A percentile compares a stretch with the other conserved stretches of the same genome.
phyloP scores from a whole-genome alignment of 2,113 vertebrate genomes.

The Caranx melampygus region DNA sequence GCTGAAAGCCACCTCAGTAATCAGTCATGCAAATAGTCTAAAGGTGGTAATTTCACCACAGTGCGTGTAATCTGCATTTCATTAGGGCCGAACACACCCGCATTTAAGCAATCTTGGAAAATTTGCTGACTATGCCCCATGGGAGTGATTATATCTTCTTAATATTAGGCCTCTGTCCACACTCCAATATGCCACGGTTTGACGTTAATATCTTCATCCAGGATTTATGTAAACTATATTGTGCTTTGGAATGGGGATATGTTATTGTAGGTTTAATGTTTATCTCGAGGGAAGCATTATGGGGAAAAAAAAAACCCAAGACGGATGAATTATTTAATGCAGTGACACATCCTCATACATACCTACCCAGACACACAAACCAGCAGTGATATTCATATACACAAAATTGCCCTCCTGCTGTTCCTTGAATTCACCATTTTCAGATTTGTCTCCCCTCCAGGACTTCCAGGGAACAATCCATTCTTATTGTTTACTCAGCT shows the following conservation, averaged over 20 bases:
- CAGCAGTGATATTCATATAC: constrained; percentile 14
- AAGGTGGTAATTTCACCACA: constrained; percentile 46
- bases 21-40: constrained; percentile 65
- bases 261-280: constrained; percentile 41
- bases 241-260: not conserved
- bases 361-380: constrained; percentile 1
- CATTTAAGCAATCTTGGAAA: constrained; percentile 43
- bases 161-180: constrained; percentile 46
- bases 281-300: constrained; percentile 15
- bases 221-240: constrained; percentile 48
- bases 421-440: constrained; percentile 41
- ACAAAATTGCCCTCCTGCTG: constrained; percentile 9
- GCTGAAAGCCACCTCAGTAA: constrained; percentile 33
- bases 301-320: not conserved
- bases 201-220: constrained; percentile 44
- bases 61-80: constrained; percentile 56
- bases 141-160: constrained; percentile 51
- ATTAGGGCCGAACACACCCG: constrained; percentile 28
- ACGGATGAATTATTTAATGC: constrained; percentile 14
- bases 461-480: constrained; percentile 56
- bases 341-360: not conserved
- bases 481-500: constrained; percentile 62
- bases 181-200: constrained; percentile 14
- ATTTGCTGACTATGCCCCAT: constrained; percentile 20
- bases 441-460: constrained; percentile 30